Evolutionary conservation across 2,888 invertebrate species (phyloP).

Genomic region (Silvanus unidentatus): DNA sequence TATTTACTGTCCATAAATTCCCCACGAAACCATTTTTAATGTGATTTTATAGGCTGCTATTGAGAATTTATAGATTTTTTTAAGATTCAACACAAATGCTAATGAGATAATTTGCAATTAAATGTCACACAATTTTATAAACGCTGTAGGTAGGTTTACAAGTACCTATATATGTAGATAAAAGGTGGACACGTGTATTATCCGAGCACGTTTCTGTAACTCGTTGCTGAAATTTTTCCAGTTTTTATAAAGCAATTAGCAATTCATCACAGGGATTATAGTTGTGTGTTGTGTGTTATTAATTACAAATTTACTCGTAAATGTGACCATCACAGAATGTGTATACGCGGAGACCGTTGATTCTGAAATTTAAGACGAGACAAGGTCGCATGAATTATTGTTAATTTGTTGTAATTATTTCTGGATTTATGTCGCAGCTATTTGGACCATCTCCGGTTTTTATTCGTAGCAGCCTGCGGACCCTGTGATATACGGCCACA

Average conservation of each 20-base stretch:
- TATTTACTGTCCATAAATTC: slow-evolving; percentile 27
- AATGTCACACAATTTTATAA: too few relatives aligned
- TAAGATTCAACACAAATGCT: too few relatives aligned
- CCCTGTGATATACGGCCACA: slow-evolving; percentile 27
- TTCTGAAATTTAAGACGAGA: neutral
- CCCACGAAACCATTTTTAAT: slow-evolving; percentile 17
- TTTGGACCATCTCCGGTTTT: slow-evolving; percentile 30
- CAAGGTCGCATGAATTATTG: slow-evolving; percentile 23
- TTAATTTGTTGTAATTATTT: slow-evolving; percentile 33
- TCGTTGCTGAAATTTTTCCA: too few relatives aligned
- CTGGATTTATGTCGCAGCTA: slow-evolving; percentile 32
- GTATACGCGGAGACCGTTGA: neutral
- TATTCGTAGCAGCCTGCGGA: slow-evolving; percentile 25
- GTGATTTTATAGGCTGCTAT: slow-evolving; percentile 17
- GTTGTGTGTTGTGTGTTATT: too few relatives aligned
- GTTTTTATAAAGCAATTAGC: too few relatives aligned
- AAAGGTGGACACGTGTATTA: too few relatives aligned
- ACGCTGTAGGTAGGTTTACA: too few relatives aligned
- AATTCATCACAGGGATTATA: too few relatives aligned
- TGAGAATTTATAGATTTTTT: neutral
- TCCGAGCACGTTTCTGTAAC: too few relatives aligned
- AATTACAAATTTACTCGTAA: neutral
- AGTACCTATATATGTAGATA: too few relatives aligned
- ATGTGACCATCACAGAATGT: neutral
- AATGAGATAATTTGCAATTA: too few relatives aligned